Percentiles rank a stretch among this genome's conserved stretches.
These are phyloP conservation scores for Platorchestia sp. DNA, from an alignment of 1,140 invertebrate genomes.

Conservation along the genomic window DNA sequence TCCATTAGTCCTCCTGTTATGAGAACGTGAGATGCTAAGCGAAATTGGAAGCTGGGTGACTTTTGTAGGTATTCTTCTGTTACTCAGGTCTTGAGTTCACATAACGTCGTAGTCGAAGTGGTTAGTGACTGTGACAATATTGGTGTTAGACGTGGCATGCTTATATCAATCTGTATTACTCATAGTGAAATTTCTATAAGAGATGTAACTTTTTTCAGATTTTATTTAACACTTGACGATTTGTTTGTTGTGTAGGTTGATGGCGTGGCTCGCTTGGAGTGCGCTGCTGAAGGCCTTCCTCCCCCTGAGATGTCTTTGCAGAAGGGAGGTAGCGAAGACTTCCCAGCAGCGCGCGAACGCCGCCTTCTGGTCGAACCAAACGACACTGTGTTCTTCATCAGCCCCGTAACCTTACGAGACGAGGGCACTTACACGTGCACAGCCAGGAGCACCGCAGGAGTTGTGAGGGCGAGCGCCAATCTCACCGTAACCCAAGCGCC, in stretches of 20 bases:
- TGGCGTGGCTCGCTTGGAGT: conserved; percentile 88
- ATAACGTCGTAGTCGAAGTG: neutral
- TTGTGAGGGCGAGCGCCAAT: conserved; percentile 88
- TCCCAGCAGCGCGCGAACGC: conserved; percentile 93
- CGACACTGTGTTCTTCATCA: conserved; percentile 93
- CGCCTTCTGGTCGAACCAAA: conserved; percentile 92
- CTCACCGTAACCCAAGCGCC: conserved; percentile 78
- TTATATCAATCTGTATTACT: neutral
- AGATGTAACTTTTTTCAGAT: neutral
- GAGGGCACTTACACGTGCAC: conserved; percentile 94
- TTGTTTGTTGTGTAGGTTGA: conserved; percentile 75
- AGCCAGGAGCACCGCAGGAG: conserved; percentile 86
- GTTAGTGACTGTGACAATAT: neutral
- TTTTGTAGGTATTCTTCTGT: neutral
- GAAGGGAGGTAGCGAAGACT: conserved; percentile 95
- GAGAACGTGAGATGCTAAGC: neutral
- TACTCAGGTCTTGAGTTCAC: neutral
- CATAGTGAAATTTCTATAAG: neutral
- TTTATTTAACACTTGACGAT: neutral
- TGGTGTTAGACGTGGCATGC: neutral
- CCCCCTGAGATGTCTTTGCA: conserved; percentile 84
- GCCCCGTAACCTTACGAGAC: conserved; percentile 88
- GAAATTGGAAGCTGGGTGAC: neutral
- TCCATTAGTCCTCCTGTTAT: neutral
- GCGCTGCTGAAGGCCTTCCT: conserved; percentile 90